Percentiles rank a stretch among this genome's conserved stretches.
Conservation (phyloP, 2,113 vertebrate genomes). For the Sclerurus mexicanus region DNA sequence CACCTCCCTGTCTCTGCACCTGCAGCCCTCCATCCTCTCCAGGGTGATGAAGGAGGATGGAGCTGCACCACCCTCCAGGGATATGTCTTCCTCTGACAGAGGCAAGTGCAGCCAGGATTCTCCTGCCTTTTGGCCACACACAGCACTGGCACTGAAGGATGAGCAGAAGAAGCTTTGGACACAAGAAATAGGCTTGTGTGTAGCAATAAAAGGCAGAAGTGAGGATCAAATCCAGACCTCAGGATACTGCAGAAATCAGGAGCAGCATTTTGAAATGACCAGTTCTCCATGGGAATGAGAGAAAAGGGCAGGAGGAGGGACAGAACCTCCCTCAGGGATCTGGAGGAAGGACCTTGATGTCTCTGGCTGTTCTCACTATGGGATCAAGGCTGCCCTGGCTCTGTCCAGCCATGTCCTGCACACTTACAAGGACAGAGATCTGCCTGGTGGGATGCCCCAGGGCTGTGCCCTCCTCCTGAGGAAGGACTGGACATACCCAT, state of each 20-base stretch:
- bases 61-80: not conserved
- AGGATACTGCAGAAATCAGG: not conserved
- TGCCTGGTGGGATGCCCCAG: not conserved
- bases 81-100: not conserved
- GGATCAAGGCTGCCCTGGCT: not conserved
- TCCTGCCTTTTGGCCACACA: not conserved
- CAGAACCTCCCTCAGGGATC: not conserved
- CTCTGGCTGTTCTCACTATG: not conserved
- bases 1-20: not conserved
- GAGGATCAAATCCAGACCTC: not conserved
- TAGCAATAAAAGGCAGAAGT: not conserved
- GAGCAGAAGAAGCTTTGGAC: not conserved
- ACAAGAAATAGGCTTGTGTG: not conserved
- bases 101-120: not conserved
- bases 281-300: not conserved
- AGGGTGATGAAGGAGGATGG: not conserved
- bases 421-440: not conserved
- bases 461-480: not conserved
- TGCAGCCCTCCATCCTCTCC: not conserved
- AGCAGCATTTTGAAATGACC: not conserved
- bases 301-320: not conserved
- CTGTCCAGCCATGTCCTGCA: not conserved
- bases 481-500: not conserved
- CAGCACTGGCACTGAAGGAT: not conserved
- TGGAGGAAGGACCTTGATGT: not conserved